Conservation (phyloP, 2,888 invertebrate genomes). For the Blastobasis adustella region DNA sequence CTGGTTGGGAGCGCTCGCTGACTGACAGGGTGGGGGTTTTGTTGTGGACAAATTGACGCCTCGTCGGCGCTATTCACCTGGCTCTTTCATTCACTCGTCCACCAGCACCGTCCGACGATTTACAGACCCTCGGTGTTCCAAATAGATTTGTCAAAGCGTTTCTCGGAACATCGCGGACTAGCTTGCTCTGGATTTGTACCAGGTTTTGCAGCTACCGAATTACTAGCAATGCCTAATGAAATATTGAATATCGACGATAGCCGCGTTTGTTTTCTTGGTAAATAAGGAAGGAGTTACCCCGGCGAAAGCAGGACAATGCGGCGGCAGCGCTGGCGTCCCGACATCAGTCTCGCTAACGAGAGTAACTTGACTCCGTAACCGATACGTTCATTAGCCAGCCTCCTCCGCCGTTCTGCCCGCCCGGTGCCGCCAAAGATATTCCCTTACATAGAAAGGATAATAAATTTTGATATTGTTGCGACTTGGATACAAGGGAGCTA, state of each 20-base stretch:
- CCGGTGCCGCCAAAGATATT: constrained; percentile 31
- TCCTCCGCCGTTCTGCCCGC: constrained; percentile 35
- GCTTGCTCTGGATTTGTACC: constrained; percentile 7
- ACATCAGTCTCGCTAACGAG: constrained; percentile 48
- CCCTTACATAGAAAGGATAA: constrained; percentile 23
- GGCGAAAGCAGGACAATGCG: constrained; percentile 39
- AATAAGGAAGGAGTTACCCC: constrained; percentile 15
- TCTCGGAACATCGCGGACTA: not conserved
- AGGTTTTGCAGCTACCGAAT: not conserved
- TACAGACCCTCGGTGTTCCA: not conserved
- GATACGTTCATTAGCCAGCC: constrained; percentile 57
- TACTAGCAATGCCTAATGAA: no score
- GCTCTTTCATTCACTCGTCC: constrained; percentile 27
- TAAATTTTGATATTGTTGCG: not conserved
- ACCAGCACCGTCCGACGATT: not conserved
- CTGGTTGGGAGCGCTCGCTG: constrained; percentile 54
- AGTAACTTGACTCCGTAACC: constrained; percentile 57
- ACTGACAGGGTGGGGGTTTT: constrained; percentile 57
- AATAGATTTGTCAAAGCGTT: not conserved
- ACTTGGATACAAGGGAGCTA: not conserved
- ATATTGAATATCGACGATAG: no score
- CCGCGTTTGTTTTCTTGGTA: no score
- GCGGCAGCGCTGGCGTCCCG: constrained; percentile 28
- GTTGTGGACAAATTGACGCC: constrained; percentile 61
- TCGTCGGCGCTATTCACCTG: constrained; percentile 32